These are phyloP conservation scores for Zaprionus kolodkinae DNA, from an alignment of 1,140 invertebrate genomes.

Conservation along the genomic window DNA sequence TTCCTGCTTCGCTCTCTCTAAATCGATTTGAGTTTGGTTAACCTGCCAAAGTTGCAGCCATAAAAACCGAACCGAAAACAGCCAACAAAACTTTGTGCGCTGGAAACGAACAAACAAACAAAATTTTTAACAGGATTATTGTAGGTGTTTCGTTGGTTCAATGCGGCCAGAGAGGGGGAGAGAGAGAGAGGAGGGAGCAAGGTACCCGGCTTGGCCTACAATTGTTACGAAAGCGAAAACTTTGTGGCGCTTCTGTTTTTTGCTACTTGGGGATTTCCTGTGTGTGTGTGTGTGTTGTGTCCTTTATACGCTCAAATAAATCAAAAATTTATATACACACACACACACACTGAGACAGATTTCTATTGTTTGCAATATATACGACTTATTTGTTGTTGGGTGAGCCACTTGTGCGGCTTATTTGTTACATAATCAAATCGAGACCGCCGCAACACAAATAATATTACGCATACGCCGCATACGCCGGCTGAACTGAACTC, in stretches of 20 bases:
- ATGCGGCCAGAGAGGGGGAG: neutral
- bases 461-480: conserved; percentile 78
- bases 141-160: conserved; percentile 52
- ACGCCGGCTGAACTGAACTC: conserved; percentile 52
- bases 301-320: conserved; percentile 79
- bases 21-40: conserved; percentile 82
- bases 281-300: conserved; percentile 29
- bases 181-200: neutral
- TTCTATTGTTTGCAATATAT: conserved; percentile 51
- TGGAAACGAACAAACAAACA: conserved; percentile 79
- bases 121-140: conserved; percentile 81
- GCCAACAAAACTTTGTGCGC: conserved; percentile 62
- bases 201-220: conserved; percentile 45
- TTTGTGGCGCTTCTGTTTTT: conserved; percentile 75
- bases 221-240: conserved; percentile 65
- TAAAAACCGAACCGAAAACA: conserved; percentile 38
- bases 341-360: conserved; percentile 38
- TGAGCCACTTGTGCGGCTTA: conserved; percentile 74
- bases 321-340: conserved; percentile 69
- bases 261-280: conserved; percentile 57
- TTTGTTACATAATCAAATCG: conserved; percentile 80
- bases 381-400: conserved; percentile 42
- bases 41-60: conserved; percentile 71
- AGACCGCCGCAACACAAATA: conserved; percentile 66
- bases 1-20: conserved; percentile 59